Evolutionary conservation across 2,113 vertebrate genomes (phyloP).

Genomic region (Notarius lentiginosus): DNA sequence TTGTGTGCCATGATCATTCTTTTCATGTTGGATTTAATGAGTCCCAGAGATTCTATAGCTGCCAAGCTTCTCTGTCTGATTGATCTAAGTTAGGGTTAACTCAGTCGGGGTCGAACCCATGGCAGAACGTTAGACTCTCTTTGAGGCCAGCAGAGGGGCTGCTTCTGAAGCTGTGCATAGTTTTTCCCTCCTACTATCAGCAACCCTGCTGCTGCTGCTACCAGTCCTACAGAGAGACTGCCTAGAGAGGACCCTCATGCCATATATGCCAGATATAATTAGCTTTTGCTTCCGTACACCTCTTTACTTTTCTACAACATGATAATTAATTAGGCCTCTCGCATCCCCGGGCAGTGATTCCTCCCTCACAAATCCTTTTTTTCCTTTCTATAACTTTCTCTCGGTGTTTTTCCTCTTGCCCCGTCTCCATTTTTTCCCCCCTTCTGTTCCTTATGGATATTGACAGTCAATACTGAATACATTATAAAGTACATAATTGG

Average conservation of each 20-base stretch:
- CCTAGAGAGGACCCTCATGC: slow-evolving; percentile 40
- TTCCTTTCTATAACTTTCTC: neutral
- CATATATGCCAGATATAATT: slow-evolving; percentile 70
- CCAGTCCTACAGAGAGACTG: slow-evolving; percentile 25
- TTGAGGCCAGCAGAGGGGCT: slow-evolving; percentile 17
- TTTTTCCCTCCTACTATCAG: slow-evolving; percentile 2
- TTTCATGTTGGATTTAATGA: slow-evolving; percentile 26
- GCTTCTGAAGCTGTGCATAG: slow-evolving; percentile 13
- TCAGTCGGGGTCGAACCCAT: slow-evolving; percentile 29
- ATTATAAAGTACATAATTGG: slow-evolving; percentile 5
- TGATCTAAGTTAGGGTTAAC: slow-evolving; percentile 22
- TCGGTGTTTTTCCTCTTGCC: neutral
- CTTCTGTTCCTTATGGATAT: neutral
- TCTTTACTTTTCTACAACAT: slow-evolving; percentile 46
- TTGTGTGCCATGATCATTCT: neutral
- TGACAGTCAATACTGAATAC: slow-evolving; percentile 3
- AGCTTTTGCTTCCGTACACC: slow-evolving; percentile 50
- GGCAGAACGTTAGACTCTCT: slow-evolving; percentile 21
- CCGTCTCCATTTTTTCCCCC: neutral
- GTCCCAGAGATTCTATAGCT: slow-evolving; percentile 13
- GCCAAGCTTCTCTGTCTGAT: neutral
- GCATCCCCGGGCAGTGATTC: slow-evolving; percentile 35
- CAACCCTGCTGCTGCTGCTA: slow-evolving; percentile 25
- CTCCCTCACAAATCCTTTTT: slow-evolving; percentile 22
- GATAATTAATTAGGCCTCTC: slow-evolving; percentile 56